Evolutionary conservation across 2,113 vertebrate genomes (phyloP), one percentile per base, ranked within the genome.

Genomic region (Apodemus sylvaticus): DNA sequence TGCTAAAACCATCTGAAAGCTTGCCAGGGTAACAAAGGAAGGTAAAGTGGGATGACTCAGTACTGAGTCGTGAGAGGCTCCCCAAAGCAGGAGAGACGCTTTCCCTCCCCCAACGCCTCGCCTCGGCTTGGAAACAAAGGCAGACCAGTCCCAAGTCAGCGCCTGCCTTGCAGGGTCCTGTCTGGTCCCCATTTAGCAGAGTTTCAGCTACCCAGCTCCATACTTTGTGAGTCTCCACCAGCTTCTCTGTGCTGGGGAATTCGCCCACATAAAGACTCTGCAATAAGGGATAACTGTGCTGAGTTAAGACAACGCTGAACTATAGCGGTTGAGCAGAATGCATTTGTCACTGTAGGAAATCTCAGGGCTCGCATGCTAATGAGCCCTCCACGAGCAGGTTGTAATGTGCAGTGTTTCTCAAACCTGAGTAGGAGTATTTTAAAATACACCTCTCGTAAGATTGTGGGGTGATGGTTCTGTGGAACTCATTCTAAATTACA

Each of bases 21-120:
- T 42, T 66, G 89, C 96, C 96, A 85, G 2, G 0, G 8, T 29
- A 48, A 93, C 96, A 89, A 88, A 95, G 94, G 58, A 92, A 96
- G 95, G 91, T 64, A 11, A 76, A 95, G 93, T 85, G 90, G 55
- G 76, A 86, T 97, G 97, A 97, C 95, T 97, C 97, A 95, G 97
- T 64, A 82, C 73, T 66, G 95, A 94, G 95, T 95, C 31, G 34
- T 91, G 95, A 95, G 58, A 78, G 89, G 95, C 96, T 93, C 81
- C 77, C 94, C 77, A 51, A 73, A 89, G 71, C 0, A 26, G 89
- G 86, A 89, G 90, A 36, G 20, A 9, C 0, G 66, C 13, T 22
- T 58, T 77, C 74, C 19, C 55, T 42, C 70, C 68, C 93, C 87
- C 20, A 34, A 2, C 16, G 20, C 22, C 76, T 48, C 16, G 20